phyloP scores from a whole-genome alignment of 2,113 vertebrate species.

The Varanus salvator region DNA sequence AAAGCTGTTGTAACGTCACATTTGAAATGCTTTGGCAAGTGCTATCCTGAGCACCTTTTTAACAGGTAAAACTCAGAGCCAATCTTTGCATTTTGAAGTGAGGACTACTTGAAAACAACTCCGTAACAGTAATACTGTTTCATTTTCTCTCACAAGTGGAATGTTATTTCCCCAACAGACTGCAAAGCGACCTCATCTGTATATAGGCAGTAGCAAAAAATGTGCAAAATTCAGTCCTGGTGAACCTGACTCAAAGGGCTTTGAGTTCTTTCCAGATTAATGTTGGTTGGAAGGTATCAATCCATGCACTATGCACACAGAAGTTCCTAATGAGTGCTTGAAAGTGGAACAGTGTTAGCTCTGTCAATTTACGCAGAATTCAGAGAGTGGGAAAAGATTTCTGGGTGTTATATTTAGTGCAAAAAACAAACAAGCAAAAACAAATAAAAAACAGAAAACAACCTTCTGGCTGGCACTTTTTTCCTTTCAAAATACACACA shows the following conservation, averaged over 20 bases:
- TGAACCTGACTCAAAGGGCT: background rate
- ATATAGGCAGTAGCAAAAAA: background rate
- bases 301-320: background rate
- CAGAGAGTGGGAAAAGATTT: background rate
- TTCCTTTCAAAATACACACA: too few relatives aligned
- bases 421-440: too few relatives aligned
- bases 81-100: conserved; percentile 17
- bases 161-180: conserved; percentile 38
- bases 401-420: too few relatives aligned
- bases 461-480: too few relatives aligned
- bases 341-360: background rate
- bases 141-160: conserved; percentile 40
- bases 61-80: background rate
- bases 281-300: background rate
- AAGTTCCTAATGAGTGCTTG: background rate
- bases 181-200: background rate
- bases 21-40: background rate
- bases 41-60: background rate
- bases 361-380: background rate
- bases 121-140: conserved; percentile 23
- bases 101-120: conserved; percentile 31
- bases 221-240: accelerated
- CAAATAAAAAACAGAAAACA: too few relatives aligned
- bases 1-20: background rate
- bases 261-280: background rate